Percentiles rank a stretch among this genome's conserved stretches.
Conservation (phyloP, 2,113 vertebrate species). For the Suncus etruscus region DNA sequence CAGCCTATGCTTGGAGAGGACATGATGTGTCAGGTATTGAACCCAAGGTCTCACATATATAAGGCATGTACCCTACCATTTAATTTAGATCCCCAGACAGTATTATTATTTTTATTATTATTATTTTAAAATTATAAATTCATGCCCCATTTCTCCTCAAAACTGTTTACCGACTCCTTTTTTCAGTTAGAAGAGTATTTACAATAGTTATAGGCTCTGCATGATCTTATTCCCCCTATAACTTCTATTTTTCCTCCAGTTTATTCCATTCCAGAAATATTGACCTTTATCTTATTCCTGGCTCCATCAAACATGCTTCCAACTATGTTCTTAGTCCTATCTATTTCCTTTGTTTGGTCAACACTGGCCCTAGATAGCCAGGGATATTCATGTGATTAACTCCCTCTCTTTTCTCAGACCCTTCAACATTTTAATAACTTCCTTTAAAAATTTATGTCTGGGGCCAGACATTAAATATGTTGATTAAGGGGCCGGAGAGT, state of each 20-base stretch:
- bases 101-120: too few species aligned
- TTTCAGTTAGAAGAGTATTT: not conserved
- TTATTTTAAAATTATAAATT: slow-evolving; percentile 3
- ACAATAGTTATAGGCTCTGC: not conserved
- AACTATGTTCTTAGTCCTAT: not conserved
- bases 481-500: too few species aligned
- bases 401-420: not conserved
- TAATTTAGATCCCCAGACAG: not conserved
- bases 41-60: too few species aligned
- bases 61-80: too few species aligned
- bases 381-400: not conserved
- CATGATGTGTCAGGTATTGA: too few species aligned
- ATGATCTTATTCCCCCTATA: not conserved
- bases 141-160: not conserved
- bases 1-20: too few species aligned
- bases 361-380: not conserved
- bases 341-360: not conserved
- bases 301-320: not conserved
- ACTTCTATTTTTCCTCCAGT: not conserved
- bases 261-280: not conserved
- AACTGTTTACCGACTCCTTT: slow-evolving; percentile 12
- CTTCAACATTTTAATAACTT: not conserved
- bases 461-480: too few species aligned
- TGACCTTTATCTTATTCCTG: slow-evolving; percentile 21
- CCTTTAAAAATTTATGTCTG: not conserved